Evolutionary conservation across 2,888 invertebrate species (phyloP), one percentile per base, ranked within the genome.

Genomic region (Psylliodes chrysocephalus): DNA sequence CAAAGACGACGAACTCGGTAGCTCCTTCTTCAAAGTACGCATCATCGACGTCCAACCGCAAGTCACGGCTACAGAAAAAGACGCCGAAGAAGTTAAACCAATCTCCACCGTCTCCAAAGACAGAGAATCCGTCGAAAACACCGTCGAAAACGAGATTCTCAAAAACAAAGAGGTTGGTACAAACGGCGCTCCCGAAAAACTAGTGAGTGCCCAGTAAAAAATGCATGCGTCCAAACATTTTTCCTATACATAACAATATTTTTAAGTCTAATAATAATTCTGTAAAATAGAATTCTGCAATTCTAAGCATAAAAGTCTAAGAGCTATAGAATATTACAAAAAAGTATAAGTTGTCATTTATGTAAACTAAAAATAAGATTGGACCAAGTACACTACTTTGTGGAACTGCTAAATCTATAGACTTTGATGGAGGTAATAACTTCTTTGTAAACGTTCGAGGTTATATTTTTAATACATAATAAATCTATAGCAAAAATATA

Each of bases 1-100:
- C 38, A 79, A 81, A 42, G 79, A 83, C 60, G 74, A 75, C 44
- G 71, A 77, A 40, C 54, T 47, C 4, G 78, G 76, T 6, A 81
- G 79, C 8, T 75, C 82, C 6, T 75, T 82, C 64, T 79, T 84
- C 75, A 83, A 84, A 68, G 80, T 86, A 1, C 81, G 83, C 33
- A 77, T 84, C 1, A 79, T 86, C 60, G 84, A 85, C 68, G 81
- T 86, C 3, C 79, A 81, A 66, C 85, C 85, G 0, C 76, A 82
- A 42, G 67, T 67, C 22, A 8, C 63, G 22, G 70, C 72, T 0
- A 76, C 77, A 4, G 73, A 73, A 61, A 71, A 66, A 35, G 67
- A 72, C 33, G 71, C 72, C 3, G 75, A 77, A 66, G 64, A 54
- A 52, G 53, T 63, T 6, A 44, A 62, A 17, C 64, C 69, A 10